Conservation (phyloP, 2,888 invertebrate genomes). For the Fragum fragum region DNA sequence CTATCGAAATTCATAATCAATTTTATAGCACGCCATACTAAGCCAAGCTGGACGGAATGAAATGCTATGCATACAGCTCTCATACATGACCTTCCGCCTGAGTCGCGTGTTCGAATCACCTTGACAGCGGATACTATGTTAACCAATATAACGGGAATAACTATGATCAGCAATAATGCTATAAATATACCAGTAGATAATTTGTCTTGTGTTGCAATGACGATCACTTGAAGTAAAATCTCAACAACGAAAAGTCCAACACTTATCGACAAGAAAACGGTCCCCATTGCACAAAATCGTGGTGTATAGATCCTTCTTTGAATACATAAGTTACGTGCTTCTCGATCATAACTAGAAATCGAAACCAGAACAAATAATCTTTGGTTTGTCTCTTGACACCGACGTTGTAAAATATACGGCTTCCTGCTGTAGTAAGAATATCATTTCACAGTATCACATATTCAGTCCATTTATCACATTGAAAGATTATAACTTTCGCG, state of each 20-base stretch:
- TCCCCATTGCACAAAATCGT: conserved; percentile 54
- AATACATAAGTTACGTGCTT: neutral
- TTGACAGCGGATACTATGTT: conserved; percentile 74
- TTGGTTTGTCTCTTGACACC: neutral
- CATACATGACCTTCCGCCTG: conserved; percentile 63
- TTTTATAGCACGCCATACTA: conserved; percentile 76
- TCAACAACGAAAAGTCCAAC: conserved; percentile 61
- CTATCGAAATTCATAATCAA: conserved; percentile 64
- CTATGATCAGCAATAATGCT: conserved; percentile 60
- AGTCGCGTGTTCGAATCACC: conserved; percentile 70
- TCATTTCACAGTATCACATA: neutral
- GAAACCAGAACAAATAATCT: neutral
- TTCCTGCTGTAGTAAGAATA: neutral
- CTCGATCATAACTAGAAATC: neutral
- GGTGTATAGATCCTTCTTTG: neutral
- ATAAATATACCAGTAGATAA: conserved; percentile 55
- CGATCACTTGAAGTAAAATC: conserved; percentile 65
- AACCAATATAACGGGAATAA: conserved; percentile 67
- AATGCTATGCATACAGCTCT: conserved; percentile 69
- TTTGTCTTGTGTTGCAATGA: conserved; percentile 44
- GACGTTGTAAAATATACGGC: neutral
- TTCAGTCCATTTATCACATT: neutral
- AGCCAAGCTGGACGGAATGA: conserved; percentile 75
- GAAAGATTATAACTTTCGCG: too few relatives aligned
- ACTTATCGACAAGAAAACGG: conserved; percentile 52